Evolutionary conservation across 2,888 invertebrate genomes (phyloP).

Genomic region (Ethmia dodecea): DNA sequence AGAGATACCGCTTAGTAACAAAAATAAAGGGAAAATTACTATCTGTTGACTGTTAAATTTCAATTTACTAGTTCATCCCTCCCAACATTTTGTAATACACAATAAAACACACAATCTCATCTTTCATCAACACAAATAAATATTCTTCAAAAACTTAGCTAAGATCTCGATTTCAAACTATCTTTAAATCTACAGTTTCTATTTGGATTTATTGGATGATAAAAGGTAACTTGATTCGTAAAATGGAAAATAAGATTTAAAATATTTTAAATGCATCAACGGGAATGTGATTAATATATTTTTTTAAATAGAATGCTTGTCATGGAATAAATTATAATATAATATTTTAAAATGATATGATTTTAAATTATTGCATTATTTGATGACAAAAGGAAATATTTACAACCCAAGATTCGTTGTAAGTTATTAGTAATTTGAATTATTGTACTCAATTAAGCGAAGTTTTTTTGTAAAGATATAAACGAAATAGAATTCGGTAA

Average conservation of each 20-base stretch:
- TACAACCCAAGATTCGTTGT: conserved; percentile 20
- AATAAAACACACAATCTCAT: too few relatives aligned
- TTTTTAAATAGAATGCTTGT: neutral
- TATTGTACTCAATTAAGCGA: conserved; percentile 28
- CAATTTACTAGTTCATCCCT: too few relatives aligned
- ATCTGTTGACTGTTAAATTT: too few relatives aligned
- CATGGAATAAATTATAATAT: conserved; percentile 1
- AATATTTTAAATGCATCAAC: conserved; percentile 1
- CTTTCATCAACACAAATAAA: conserved; percentile 56
- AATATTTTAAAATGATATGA: conserved; percentile 4
- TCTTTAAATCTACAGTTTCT: too few relatives aligned
- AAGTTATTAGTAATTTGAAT: conserved; percentile 14
- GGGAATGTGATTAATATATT: neutral
- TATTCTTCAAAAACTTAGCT: conserved; percentile 38
- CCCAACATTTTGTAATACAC: too few relatives aligned
- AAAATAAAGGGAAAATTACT: too few relatives aligned
- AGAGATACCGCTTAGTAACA: too few relatives aligned
- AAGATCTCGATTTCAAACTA: conserved; percentile 1
- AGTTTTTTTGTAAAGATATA: neutral
- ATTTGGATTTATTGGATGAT: conserved; percentile 1
- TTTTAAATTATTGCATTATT: conserved; percentile 24
- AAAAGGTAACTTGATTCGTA: neutral
- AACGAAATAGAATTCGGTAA: neutral
- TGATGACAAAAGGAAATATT: conserved; percentile 10
- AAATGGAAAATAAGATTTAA: neutral